phyloP scores from a whole-genome alignment of 2,888 invertebrate genomes.

The Caenorhabditis wallacei region DNA sequence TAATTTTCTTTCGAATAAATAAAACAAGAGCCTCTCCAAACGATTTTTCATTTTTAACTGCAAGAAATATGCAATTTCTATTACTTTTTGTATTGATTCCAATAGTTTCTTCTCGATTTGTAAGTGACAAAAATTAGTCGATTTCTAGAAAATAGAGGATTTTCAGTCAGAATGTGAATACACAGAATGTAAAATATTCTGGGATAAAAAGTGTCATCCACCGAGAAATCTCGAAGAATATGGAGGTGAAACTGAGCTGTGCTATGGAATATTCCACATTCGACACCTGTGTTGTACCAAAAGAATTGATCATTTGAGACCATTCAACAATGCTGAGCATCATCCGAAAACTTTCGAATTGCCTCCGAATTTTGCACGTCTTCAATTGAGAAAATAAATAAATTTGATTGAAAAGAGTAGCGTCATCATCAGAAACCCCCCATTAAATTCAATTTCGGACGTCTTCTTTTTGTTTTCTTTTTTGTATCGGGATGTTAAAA shows the following conservation, averaged over 20 bases:
- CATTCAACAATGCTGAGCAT: conserved; percentile 6
- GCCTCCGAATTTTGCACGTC: conserved; percentile 7
- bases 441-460: conserved; percentile 31
- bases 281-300: conserved; percentile 19
- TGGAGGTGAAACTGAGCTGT: neutral
- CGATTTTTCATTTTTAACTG: neutral
- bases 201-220: neutral
- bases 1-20: conserved; percentile 35
- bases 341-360: neutral
- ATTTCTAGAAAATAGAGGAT: neutral
- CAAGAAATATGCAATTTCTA: neutral
- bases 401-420: conserved; percentile 25
- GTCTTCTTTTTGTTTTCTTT: conserved; percentile 2
- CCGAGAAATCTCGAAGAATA: conserved; percentile 1
- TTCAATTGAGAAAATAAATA: conserved; percentile 15
- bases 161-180: conserved; percentile 39
- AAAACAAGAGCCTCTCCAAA: conserved; percentile 50
- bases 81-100: conserved; percentile 2
- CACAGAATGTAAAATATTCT: conserved; percentile 28
- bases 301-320: neutral
- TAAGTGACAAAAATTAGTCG: neutral
- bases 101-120: conserved; percentile 7
- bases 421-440: conserved; percentile 21
- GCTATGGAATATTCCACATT: conserved; percentile 1
- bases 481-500: neutral